phyloP scores from a whole-genome alignment of 2,113 vertebrate genomes.

The Ranitomeya variabilis region DNA sequence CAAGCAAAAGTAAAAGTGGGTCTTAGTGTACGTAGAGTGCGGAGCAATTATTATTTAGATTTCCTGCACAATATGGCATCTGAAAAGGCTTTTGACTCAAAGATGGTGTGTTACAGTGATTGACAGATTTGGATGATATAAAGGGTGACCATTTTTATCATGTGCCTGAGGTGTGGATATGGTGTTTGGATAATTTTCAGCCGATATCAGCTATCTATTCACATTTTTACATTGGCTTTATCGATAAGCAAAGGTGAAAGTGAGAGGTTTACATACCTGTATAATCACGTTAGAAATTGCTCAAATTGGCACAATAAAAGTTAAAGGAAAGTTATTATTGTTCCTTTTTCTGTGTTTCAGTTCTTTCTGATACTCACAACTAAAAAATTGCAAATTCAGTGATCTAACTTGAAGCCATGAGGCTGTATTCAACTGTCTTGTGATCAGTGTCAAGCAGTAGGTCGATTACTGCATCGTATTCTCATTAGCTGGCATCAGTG shows the following conservation, averaged over 20 bases:
- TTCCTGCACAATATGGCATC: slow-evolving; percentile 15
- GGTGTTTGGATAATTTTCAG: neutral
- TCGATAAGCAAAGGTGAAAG: neutral
- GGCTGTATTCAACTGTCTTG: no score
- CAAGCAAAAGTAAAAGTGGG: slow-evolving; percentile 21
- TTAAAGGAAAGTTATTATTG: neutral
- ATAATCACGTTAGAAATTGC: neutral
- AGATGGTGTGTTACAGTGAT: neutral
- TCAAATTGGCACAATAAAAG: neutral
- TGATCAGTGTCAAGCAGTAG: no score
- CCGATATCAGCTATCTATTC: neutral
- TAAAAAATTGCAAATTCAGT: no score
- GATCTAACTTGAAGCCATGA: no score
- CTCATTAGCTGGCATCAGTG: no score
- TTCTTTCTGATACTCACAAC: no score
- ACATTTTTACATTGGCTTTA: neutral
- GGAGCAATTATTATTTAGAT: slow-evolving; percentile 20
- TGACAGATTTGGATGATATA: slow-evolving; percentile 1
- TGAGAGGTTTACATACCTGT: neutral
- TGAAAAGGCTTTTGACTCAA: slow-evolving; percentile 22
- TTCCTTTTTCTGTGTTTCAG: neutral
- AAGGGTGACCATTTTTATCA: neutral
- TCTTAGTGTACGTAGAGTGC: slow-evolving; percentile 5
- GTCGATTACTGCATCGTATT: no score
- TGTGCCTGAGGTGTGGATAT: neutral